Conservation (phyloP, 1,140 invertebrate species). For the Cotesia glomerata region DNA sequence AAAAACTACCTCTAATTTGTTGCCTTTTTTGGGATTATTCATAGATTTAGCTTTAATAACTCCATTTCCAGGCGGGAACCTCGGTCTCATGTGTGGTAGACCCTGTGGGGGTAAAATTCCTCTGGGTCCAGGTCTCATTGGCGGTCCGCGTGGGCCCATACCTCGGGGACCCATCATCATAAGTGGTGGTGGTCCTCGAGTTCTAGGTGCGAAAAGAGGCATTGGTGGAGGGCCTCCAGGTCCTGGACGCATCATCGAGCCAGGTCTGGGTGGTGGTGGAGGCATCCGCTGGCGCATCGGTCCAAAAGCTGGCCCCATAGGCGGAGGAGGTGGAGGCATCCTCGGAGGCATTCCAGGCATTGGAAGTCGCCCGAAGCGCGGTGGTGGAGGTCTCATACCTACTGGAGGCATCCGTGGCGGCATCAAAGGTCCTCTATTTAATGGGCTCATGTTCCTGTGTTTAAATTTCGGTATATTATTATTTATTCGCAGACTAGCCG, state of each 20-base stretch:
- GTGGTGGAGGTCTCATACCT: constrained; percentile 43
- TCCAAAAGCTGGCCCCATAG: constrained; percentile 42
- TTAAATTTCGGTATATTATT: background rate
- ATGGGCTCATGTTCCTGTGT: constrained; percentile 44
- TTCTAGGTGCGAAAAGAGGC: constrained; percentile 45
- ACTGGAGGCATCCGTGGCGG: constrained; percentile 42
- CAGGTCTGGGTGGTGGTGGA: constrained; percentile 26
- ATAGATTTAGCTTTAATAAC: constrained; percentile 43
- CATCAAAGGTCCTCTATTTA: constrained; percentile 48
- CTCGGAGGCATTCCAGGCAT: constrained; percentile 41
- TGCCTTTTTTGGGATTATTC: constrained; percentile 46
- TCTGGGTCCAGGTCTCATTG: constrained; percentile 44
- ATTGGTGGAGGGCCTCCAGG: constrained; percentile 37
- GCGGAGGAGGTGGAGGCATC: constrained; percentile 40
- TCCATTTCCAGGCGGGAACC: constrained; percentile 41
- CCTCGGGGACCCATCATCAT: constrained; percentile 43
- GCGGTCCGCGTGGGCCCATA: constrained; percentile 43
- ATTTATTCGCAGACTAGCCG: too few relatives aligned
- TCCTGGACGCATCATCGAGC: constrained; percentile 35
- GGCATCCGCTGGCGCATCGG: constrained; percentile 43
- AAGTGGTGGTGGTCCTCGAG: constrained; percentile 39
- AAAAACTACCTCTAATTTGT: constrained; percentile 48
- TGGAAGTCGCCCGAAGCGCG: constrained; percentile 44
- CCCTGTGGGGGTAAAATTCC: constrained; percentile 35
- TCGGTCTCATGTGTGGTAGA: constrained; percentile 48